Evolutionary conservation across 2,888 invertebrate species (phyloP), one percentile per base, ranked within the genome.

Genomic region (Cerastis leucographa): DNA sequence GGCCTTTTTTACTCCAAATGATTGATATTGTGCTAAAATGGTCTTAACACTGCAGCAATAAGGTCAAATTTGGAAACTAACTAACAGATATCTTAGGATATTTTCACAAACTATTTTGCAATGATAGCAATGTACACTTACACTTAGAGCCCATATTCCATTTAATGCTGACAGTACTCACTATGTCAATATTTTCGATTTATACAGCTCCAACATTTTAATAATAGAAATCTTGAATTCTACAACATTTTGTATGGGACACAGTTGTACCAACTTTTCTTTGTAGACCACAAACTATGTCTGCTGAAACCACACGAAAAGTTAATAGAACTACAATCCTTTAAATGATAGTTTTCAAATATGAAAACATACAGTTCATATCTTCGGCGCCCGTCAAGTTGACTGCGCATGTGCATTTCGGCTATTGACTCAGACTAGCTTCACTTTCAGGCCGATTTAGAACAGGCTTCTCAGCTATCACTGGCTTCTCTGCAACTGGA

Each of bases 341-440:
- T 90, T 85, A 95, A 91, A 94, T 92, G 91, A 95, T 93, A 82
- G 94, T 94, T 94, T 95, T 96, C 93, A 94, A 90, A 87, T 94
- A 95, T 83, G 94, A 94, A 94, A 96, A 95, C 94, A 94, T 90
- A 94, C 90, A 95, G 94, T 95, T 94, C 92, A 91, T 93, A 81
- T 94, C 89, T 79, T 92, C 90, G 77, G 93, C 90, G 89, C 91
- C 89, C 68, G 91, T 88, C 86, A 86, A 72, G 81, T 89, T 87
- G 87, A 94, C 93, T 76, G 90, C 92, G 91, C 95, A 94, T 35
- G 80, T 92, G 83, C 93, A 94, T 94, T 87, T 93, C 78, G 93
- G 96, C 93, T 96, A 96, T 96, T 96, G 96, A 94, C 93, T 94
- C 22, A 93, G 92, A 89, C 90, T 91, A 3, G 93, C 92, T 89